Conservation (phyloP, 2,888 invertebrate species). For the Leptinotarsa rubiginosa region DNA sequence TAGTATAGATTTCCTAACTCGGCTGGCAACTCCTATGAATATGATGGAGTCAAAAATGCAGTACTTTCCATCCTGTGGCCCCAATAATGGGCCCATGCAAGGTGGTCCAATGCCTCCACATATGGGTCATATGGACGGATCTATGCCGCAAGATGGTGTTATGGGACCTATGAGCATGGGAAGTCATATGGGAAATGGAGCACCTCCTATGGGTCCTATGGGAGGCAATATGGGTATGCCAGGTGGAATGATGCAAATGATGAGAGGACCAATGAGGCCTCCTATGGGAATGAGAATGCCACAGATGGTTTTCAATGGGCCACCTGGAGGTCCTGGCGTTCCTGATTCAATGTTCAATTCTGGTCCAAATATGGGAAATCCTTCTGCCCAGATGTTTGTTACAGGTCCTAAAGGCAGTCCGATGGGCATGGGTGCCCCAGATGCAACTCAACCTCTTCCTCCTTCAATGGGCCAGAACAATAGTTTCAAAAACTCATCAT, state of each 20-base stretch:
- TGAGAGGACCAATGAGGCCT: constrained; percentile 64
- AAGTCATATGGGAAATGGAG: constrained; percentile 63
- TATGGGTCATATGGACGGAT: constrained; percentile 67
- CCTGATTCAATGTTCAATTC: constrained; percentile 61
- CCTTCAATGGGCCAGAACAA: constrained; percentile 81
- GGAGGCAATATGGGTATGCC: constrained; percentile 66
- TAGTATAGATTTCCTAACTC: constrained; percentile 88
- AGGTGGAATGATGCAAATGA: constrained; percentile 65
- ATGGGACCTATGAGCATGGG: constrained; percentile 68
- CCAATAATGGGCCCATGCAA: constrained; percentile 67
- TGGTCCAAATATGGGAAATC: constrained; percentile 64
- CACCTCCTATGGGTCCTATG: constrained; percentile 59
- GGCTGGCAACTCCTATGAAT: constrained; percentile 87
- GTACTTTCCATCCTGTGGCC: constrained; percentile 77
- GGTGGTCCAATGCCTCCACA: constrained; percentile 64
- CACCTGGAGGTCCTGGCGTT: constrained; percentile 59
- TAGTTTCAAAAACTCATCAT: constrained; percentile 82
- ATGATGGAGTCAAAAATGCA: constrained; percentile 79
- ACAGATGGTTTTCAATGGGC: constrained; percentile 63
- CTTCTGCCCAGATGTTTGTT: constrained; percentile 72
- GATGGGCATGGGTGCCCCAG: constrained; percentile 71
- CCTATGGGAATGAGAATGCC: constrained; percentile 65
- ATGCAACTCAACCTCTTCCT: constrained; percentile 80
- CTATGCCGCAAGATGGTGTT: constrained; percentile 61
- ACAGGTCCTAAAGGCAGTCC: constrained; percentile 71